A percentile compares a stretch with the other conserved stretches of the same genome.
These are phyloP conservation scores for Zoanthus solanderi DNA, from an alignment of 92 coral and sea anemone species.

Conservation along the genomic window DNA sequence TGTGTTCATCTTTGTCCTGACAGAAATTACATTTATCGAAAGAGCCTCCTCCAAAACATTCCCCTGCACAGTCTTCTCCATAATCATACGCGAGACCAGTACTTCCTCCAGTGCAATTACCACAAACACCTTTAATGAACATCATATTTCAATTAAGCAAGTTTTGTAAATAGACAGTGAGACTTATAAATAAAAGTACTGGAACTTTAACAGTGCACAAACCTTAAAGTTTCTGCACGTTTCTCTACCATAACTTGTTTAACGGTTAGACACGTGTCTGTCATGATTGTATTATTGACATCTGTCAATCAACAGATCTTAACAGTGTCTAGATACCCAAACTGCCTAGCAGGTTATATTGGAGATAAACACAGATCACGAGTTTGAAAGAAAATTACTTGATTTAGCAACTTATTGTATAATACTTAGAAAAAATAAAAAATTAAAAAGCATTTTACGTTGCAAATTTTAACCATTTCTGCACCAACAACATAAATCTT, in stretches of 20 bases:
- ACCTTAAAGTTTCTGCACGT: not conserved
- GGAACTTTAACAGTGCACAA: not conserved
- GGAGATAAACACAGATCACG: too few species aligned
- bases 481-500: too few species aligned
- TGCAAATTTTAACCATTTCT: too few species aligned
- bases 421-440: too few species aligned
- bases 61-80: slow-evolving; percentile 3
- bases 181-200: not conserved
- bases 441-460: too few species aligned
- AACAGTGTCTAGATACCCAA: too few species aligned
- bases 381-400: too few species aligned
- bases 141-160: not conserved
- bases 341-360: too few species aligned
- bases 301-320: too few species aligned
- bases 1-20: not conserved
- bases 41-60: not conserved
- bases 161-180: not conserved
- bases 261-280: not conserved
- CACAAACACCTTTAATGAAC: not conserved
- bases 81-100: not conserved
- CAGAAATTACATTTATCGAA: not conserved
- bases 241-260: not conserved
- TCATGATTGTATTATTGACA: too few species aligned
- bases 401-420: too few species aligned
- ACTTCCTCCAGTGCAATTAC: slow-evolving; percentile 9